These are phyloP conservation scores for Onychostruthus taczanowskii DNA, from an alignment of 2,113 vertebrate species.

Conservation along the genomic window DNA sequence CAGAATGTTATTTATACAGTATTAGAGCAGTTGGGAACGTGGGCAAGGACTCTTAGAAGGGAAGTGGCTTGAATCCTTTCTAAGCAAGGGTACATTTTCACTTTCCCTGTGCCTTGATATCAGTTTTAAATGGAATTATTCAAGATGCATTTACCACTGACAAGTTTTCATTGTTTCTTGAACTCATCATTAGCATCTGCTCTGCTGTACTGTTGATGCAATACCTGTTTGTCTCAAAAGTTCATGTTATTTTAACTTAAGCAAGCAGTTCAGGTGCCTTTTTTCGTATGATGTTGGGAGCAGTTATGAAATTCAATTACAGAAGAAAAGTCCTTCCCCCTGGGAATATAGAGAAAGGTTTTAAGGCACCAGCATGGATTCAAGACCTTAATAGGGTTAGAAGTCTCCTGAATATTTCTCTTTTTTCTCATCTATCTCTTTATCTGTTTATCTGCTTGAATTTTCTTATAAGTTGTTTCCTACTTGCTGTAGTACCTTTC, in stretches of 20 bases:
- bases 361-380: neutral
- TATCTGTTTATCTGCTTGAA: neutral
- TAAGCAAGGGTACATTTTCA: neutral
- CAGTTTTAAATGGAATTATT: neutral
- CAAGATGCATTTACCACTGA: neutral
- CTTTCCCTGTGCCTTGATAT: neutral
- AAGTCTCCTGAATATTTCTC: neutral
- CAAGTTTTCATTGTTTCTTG: neutral
- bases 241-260: neutral
- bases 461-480: neutral
- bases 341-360: neutral
- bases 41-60: neutral
- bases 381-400: neutral
- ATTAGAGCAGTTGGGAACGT: neutral
- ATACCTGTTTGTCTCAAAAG: neutral
- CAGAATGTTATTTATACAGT: neutral
- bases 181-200: neutral
- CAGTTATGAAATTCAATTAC: neutral
- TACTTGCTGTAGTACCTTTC: neutral
- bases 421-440: neutral
- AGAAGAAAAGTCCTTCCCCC: neutral
- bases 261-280: neutral
- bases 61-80: neutral
- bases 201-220: neutral
- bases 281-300: rapidly evolving